phyloP scores from a whole-genome alignment of 2,888 invertebrate genomes.

The Eupithecia abbreviata region DNA sequence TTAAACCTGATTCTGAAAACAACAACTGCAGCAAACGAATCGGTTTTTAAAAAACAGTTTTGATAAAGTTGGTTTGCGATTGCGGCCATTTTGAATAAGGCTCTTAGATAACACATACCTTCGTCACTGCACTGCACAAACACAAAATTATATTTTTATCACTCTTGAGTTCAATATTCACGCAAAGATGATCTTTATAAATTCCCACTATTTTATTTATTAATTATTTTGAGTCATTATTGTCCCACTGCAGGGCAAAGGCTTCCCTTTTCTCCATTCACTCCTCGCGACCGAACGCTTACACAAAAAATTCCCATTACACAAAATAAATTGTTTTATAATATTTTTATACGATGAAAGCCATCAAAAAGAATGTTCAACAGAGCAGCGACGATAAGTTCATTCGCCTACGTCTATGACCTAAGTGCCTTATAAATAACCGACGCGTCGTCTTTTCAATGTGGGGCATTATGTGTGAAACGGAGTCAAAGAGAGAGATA shows the following conservation, averaged over 20 bases:
- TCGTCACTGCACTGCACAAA: neutral
- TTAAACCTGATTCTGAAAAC: neutral
- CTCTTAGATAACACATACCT: neutral
- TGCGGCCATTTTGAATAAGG: neutral
- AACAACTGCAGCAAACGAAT: neutral
- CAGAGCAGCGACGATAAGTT: constrained; percentile 20
- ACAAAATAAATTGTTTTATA: neutral
- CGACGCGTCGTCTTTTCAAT: constrained; percentile 57
- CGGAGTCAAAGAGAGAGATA: constrained; percentile 74
- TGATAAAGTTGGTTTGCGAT: neutral
- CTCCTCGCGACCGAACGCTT: too few species aligned
- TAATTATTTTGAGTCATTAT: too few species aligned
- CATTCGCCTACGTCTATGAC: constrained; percentile 32
- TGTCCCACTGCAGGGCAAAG: too few species aligned
- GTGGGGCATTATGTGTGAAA: constrained; percentile 69
- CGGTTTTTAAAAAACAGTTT: neutral
- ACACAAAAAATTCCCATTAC: neutral
- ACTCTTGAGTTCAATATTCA: neutral
- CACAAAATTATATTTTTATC: neutral
- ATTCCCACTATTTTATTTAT: neutral
- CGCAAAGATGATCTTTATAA: neutral
- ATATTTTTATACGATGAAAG: constrained; percentile 8
- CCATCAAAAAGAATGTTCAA: constrained; percentile 11
- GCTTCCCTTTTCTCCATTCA: too few species aligned
- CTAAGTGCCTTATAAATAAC: constrained; percentile 46